Conservation (phyloP, 2,797 vertebrate genomes). For the Mastacembelus armatus region DNA sequence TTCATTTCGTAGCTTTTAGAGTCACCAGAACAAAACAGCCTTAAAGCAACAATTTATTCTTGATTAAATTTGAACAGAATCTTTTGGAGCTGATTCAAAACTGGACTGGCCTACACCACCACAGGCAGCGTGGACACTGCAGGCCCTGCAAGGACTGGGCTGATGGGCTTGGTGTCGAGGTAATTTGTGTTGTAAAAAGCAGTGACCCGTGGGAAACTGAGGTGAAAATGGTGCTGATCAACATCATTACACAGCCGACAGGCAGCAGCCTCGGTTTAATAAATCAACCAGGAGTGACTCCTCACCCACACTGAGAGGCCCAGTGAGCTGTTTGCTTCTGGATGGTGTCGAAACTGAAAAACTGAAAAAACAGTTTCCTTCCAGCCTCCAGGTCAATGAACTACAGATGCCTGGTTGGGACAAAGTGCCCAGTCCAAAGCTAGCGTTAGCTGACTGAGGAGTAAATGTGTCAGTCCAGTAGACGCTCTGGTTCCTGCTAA, state of each 20-base stretch:
- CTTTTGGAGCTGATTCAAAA: neutral
- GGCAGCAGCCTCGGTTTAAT: conserved; percentile 1
- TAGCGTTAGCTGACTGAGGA: too few species aligned
- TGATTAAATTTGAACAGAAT: neutral
- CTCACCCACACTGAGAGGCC: neutral
- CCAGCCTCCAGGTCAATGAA: too few species aligned
- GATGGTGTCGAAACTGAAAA: neutral
- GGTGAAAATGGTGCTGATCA: conserved; percentile 35
- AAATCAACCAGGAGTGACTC: conserved; percentile 9
- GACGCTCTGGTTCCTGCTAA: too few species aligned
- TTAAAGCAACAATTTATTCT: neutral
- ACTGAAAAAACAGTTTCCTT: too few species aligned
- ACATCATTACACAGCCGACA: conserved; percentile 10
- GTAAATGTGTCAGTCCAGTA: too few species aligned
- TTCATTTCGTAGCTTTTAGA: neutral
- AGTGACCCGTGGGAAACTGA: conserved; percentile 4
- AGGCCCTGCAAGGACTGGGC: neutral
- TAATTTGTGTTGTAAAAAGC: conserved; percentile 30
- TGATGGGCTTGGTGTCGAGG: neutral
- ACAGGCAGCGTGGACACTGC: neutral
- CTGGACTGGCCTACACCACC: neutral
- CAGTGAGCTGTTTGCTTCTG: neutral
- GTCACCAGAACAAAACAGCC: neutral
- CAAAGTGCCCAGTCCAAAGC: too few species aligned
- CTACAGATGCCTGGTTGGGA: too few species aligned